Evolutionary conservation across 2,113 vertebrate genomes (phyloP).

Genomic region (Thinocorus orbignyianus): DNA sequence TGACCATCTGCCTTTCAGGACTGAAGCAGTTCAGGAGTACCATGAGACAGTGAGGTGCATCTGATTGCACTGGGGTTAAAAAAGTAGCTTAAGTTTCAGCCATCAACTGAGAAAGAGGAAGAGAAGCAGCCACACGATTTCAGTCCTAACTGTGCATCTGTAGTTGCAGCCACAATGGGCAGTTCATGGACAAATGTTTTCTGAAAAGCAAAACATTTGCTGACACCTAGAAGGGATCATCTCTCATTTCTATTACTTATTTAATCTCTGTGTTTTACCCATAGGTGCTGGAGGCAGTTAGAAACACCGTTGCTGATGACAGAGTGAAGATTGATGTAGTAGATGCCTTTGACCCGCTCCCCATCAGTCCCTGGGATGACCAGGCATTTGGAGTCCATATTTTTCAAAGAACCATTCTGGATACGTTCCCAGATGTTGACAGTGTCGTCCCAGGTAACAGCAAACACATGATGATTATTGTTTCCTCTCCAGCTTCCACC

Average conservation of each 20-base stretch:
- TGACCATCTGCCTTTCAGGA: neutral
- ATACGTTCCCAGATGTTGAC: slow-evolving; percentile 84
- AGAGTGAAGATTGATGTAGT: slow-evolving; percentile 84
- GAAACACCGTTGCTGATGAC: slow-evolving; percentile 80
- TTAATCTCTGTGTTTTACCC: neutral
- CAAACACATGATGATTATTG: slow-evolving; percentile 6
- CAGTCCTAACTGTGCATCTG: neutral
- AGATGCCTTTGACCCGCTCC: slow-evolving; percentile 83
- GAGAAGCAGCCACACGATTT: neutral
- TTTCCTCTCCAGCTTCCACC: slow-evolving; percentile 49
- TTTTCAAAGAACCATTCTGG: slow-evolving; percentile 84
- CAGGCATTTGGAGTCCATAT: slow-evolving; percentile 86
- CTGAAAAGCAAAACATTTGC: neutral
- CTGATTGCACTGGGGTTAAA: neutral
- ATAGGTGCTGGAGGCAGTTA: slow-evolving; percentile 83
- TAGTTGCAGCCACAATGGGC: neutral
- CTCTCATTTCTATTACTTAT: neutral
- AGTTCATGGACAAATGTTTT: neutral
- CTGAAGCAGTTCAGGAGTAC: neutral
- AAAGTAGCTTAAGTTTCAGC: neutral
- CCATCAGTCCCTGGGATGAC: slow-evolving; percentile 83
- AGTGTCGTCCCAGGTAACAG: slow-evolving; percentile 85
- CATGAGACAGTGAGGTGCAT: neutral
- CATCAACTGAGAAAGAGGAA: neutral
- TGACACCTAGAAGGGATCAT: neutral